phyloP scores from a whole-genome alignment of 2,113 vertebrate species.

The Telmatochromis sp. region DNA sequence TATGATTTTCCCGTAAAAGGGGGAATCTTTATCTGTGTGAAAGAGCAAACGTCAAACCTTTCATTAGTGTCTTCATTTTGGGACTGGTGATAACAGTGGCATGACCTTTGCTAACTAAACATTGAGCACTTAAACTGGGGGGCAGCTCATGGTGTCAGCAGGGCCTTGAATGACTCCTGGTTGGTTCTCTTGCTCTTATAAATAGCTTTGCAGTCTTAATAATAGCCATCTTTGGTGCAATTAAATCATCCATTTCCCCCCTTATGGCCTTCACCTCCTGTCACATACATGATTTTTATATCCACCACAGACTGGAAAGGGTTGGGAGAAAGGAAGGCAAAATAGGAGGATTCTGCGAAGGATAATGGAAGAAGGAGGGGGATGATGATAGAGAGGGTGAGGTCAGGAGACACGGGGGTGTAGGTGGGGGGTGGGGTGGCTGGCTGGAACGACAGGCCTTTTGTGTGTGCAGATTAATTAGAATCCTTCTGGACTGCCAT shows the following conservation, averaged over 20 bases:
- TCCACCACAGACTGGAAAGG: neutral
- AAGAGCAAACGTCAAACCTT: slow-evolving; percentile 49
- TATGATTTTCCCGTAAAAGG: neutral
- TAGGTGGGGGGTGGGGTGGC: neutral
- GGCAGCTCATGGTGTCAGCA: neutral
- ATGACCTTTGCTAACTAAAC: slow-evolving; percentile 51
- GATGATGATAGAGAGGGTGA: neutral
- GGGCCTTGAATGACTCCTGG: slow-evolving; percentile 52
- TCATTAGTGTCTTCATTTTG: slow-evolving; percentile 67
- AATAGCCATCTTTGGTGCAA: slow-evolving; percentile 73
- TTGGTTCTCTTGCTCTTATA: slow-evolving; percentile 42
- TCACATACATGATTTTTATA: slow-evolving; percentile 66
- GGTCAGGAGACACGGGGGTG: neutral
- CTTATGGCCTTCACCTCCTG: slow-evolving; percentile 51
- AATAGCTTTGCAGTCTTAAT: slow-evolving; percentile 70
- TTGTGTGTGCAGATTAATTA: slow-evolving; percentile 69
- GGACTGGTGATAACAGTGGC: slow-evolving; percentile 59
- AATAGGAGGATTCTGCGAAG: neutral
- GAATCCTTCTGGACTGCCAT: slow-evolving; percentile 71
- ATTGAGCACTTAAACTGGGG: slow-evolving; percentile 60
- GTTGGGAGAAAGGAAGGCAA: neutral
- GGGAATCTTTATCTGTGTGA: slow-evolving; percentile 12
- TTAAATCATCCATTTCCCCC: slow-evolving; percentile 66
- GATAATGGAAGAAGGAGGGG: neutral
- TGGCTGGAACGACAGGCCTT: slow-evolving; percentile 23